Percentiles rank a stretch among this genome's conserved stretches.
Evolutionary conservation across 2,888 invertebrate genomes (phyloP).

Genomic region (Corbicula japonica): DNA sequence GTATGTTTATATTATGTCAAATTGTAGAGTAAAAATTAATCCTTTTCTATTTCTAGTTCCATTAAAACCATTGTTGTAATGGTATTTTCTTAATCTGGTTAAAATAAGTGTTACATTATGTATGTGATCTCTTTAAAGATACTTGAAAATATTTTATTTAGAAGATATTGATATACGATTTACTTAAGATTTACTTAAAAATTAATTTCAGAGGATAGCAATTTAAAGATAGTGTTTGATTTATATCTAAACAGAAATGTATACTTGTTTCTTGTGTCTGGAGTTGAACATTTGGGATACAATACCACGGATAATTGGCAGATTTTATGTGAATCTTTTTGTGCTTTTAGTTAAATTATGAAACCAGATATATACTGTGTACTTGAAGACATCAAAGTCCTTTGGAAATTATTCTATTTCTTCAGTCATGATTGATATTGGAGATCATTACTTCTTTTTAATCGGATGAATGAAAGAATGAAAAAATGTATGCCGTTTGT

Average conservation of each 20-base stretch:
- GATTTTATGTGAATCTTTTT: neutral
- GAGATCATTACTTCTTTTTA: conserved; percentile 38
- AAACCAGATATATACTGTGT: conserved; percentile 33
- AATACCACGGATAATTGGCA: conserved; percentile 11
- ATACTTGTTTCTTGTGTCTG: neutral
- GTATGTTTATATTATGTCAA: conserved; percentile 17
- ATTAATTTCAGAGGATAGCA: neutral
- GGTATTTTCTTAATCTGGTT: no score
- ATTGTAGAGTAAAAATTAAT: conserved; percentile 8
- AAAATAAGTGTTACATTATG: no score
- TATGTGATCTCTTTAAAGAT: conserved; percentile 8
- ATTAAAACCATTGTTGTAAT: no score
- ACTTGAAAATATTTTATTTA: conserved; percentile 1
- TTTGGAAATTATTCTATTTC: conserved; percentile 33
- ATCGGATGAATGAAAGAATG: conserved; percentile 36
- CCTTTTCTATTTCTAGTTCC: conserved; percentile 14
- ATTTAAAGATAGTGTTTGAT: neutral
- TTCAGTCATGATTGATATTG: conserved; percentile 23
- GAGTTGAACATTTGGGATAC: neutral
- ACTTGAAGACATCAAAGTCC: neutral
- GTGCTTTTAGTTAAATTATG: conserved; percentile 23
- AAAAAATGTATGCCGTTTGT: no score
- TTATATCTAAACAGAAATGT: neutral
- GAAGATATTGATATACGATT: no score
- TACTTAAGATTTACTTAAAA: no score